Conservation (phyloP, 1,140 invertebrate species). For the Megalopta genalis region DNA sequence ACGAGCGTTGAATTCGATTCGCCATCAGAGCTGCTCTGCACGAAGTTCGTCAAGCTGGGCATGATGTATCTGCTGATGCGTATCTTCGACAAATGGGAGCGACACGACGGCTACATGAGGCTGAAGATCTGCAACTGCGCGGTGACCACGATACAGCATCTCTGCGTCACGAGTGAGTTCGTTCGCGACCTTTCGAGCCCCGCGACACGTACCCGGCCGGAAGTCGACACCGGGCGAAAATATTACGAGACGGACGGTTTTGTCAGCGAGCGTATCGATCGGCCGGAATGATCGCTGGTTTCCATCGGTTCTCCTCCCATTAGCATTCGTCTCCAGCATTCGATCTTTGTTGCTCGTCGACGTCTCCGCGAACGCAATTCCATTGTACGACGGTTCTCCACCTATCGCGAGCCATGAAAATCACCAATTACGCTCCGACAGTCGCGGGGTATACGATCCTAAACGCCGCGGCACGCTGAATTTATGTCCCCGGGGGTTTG, state of each 20-base stretch:
- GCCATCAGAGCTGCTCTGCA: constrained; percentile 82
- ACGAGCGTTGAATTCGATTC: too few relatives aligned
- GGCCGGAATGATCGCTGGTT: too few relatives aligned
- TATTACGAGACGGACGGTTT: too few relatives aligned
- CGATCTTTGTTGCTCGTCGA: too few relatives aligned
- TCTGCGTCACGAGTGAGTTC: constrained; percentile 83
- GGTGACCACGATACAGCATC: constrained; percentile 83
- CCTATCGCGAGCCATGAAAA: too few relatives aligned
- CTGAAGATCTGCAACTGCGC: constrained; percentile 83
- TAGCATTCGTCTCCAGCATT: too few relatives aligned
- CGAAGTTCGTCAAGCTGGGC: constrained; percentile 83
- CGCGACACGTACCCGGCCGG: constrained; percentile 26
- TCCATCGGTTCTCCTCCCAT: too few relatives aligned
- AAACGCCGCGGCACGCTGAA: constrained; percentile 15
- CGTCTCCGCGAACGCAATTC: too few relatives aligned
- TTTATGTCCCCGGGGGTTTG: neutral
- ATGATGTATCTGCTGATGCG: constrained; percentile 81
- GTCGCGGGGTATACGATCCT: neutral
- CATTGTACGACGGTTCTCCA: too few relatives aligned
- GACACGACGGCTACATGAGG: constrained; percentile 83
- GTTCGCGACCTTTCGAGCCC: neutral
- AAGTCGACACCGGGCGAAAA: constrained; percentile 3
- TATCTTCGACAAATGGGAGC: constrained; percentile 85
- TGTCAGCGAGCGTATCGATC: too few relatives aligned
- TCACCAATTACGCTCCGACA: too few relatives aligned